Percentiles rank a stretch among this genome's conserved stretches.
Evolutionary conservation across 1,140 invertebrate species (phyloP).

Genomic region (Thaumetopoea pityocampa): DNA sequence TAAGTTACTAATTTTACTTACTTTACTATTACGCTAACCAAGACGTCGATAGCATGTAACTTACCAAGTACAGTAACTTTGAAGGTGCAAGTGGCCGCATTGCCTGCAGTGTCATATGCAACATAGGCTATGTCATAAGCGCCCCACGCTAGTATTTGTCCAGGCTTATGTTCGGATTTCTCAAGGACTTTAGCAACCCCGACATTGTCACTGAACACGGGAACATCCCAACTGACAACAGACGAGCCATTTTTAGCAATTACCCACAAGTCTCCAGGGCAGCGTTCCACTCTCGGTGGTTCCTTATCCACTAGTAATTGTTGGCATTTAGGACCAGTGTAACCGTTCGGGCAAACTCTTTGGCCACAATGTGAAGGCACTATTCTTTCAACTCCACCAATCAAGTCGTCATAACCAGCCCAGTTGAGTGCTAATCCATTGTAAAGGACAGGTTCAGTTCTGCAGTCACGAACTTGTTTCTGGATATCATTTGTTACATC

Average conservation of each 20-base stretch:
- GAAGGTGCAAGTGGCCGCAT: constrained; percentile 94
- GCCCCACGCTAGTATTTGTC: constrained; percentile 95
- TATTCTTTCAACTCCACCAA: constrained; percentile 92
- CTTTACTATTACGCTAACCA: too few relatives aligned
- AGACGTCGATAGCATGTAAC: too few relatives aligned
- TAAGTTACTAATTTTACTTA: too few relatives aligned
- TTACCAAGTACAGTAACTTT: constrained; percentile 94
- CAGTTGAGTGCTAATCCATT: constrained; percentile 91
- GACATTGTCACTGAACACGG: constrained; percentile 92
- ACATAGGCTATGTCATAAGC: constrained; percentile 95
- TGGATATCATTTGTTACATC: constrained; percentile 96
- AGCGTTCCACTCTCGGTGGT: constrained; percentile 90
- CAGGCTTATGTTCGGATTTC: constrained; percentile 90
- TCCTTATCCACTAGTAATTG: constrained; percentile 90
- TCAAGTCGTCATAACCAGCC: constrained; percentile 93
- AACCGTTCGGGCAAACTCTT: constrained; percentile 89
- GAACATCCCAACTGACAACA: constrained; percentile 95
- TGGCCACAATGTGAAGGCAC: constrained; percentile 95
- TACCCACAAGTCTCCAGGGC: constrained; percentile 95
- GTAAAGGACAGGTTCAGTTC: constrained; percentile 93
- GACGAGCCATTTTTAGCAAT: constrained; percentile 94
- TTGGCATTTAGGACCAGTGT: constrained; percentile 89
- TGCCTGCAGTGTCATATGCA: constrained; percentile 93
- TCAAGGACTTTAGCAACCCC: constrained; percentile 88
- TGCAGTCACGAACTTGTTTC: constrained; percentile 92